Base-by-base conservation (phyloP, 2,113 vertebrate species). In the Macquaria australasica region DNA sequence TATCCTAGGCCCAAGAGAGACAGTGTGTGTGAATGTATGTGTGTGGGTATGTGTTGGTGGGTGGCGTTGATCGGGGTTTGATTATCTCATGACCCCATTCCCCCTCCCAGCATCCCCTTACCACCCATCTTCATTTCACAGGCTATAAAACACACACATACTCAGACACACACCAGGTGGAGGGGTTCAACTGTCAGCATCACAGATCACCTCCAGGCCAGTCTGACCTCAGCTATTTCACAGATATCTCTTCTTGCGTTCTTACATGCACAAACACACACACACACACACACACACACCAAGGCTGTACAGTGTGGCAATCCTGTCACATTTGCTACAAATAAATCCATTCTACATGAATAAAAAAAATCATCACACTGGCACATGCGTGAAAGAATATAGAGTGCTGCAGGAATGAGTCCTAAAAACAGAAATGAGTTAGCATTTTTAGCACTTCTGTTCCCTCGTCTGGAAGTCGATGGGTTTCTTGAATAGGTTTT, bases 71-170 rank as follows among this genome's bases (percentile, higher is more conserved):
- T 87, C 45, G 7, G 72, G 74, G 84, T 71, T 93, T 94, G 88
- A 93, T 91, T 88, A 86, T 91, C 85, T 90, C 86, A 84, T 83
- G 67, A 91, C 90, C 89, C 77, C 53, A 2, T 41, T 14, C 74
- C 72, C 77, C 72, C 80, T 62, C 79, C 70, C 70, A 62, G 84
- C 75, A 60, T 89, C 81, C 83, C 82, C 84, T 90, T 83, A 79
- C 81, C 87, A 86, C 86, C 86, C 69, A 81, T 87, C 90, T 93
- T 87, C 69, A 95, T 95, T 95, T 95, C 90, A 94, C 93, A 94
- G 93, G 81, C 90, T 86, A 87, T 95, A 94, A 94, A 95, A 88
- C 72, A 87, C 85, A 83, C 83, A 83, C 79, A 83, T 66, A 85
- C 79, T 14, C 77, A 77, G 10, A 85, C 76, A 85, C 71, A 82